Conservation (phyloP, 1,140 invertebrate genomes). For the Grapholita molesta region DNA sequence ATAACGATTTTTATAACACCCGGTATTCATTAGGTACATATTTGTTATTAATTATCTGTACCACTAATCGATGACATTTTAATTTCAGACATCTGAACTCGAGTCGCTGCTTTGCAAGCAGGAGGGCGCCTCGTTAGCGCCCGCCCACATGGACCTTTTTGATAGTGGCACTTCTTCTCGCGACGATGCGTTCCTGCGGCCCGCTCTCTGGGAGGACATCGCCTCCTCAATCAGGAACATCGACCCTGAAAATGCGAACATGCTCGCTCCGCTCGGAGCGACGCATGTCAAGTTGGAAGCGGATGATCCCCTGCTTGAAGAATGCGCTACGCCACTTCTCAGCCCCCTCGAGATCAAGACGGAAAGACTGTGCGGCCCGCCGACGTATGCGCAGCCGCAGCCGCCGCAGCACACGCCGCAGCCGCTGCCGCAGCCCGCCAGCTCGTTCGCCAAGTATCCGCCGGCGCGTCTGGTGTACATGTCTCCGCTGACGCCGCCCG, state of each 20-base stretch:
- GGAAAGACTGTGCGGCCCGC: conserved; percentile 78
- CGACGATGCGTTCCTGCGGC: conserved; percentile 90
- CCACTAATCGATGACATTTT: too few relatives aligned
- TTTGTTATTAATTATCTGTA: too few relatives aligned
- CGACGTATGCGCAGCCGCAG: conserved; percentile 70
- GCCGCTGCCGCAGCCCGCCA: conserved; percentile 47
- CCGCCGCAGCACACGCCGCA: conserved; percentile 56
- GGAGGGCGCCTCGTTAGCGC: conserved; percentile 66
- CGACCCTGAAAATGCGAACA: conserved; percentile 92
- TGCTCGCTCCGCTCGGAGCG: conserved; percentile 82
- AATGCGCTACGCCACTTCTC: conserved; percentile 81
- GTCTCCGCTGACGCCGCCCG: conserved; percentile 89
- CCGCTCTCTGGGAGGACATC: conserved; percentile 92
- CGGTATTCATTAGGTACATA: too few relatives aligned
- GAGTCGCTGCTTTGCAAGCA: conserved; percentile 76
- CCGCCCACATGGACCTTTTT: conserved; percentile 71
- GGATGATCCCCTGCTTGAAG: conserved; percentile 80
- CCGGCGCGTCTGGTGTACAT: conserved; percentile 84
- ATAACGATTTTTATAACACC: too few relatives aligned
- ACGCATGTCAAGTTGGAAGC: conserved; percentile 87
- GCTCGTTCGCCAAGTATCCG: conserved; percentile 61
- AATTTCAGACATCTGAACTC: conserved; percentile 74
- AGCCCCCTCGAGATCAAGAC: conserved; percentile 87
- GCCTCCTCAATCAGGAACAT: conserved; percentile 92
- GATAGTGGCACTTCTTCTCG: conserved; percentile 77